Evolutionary conservation across 2,888 invertebrate species (phyloP), one percentile per base, ranked within the genome.

Genomic region (Andricus quercusramuli): DNA sequence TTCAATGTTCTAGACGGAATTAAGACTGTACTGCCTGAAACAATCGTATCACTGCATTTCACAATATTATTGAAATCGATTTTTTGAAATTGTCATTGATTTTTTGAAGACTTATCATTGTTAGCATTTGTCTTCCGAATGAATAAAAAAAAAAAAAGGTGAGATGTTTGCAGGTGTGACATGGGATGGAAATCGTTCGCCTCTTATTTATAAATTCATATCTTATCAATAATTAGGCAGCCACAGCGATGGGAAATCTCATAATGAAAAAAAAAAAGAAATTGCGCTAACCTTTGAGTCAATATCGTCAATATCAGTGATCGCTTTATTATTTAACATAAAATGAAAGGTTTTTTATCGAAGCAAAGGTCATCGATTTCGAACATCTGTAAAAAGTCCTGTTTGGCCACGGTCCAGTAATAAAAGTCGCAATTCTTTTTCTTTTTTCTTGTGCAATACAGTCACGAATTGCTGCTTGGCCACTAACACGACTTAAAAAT

Each of bases 401-500:
- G 88, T 85, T 85, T 88, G 82, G 84, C 86, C 83, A 84, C 82
- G 88, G 89, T 88, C 89, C 90, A 90, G 89, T 92, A 91, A 91
- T 90, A 87, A 90, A 88, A 89, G 88, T 88, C 88, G 88, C 84
- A 74, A 74, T 56, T 32, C n/a, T 37, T 37, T 37, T 37, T 8
- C 8, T 15, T 74, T 47, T 64, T 25, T 65, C 67, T 78, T 78
- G 78, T 78, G 78, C 78, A 78, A 78, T 78, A 78, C 78, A 32
- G 37, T 65, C 78, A 78, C 78, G 67, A 78, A 67, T 67, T 67
- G 67, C 67, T 68, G 22, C 44, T 77, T n/a, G 44, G 20, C 20
- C 22, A 29, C 41, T 64, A 25, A 59, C 5, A 41, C 0, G 6
- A 56, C 4, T 62, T 22, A 0, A 25, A 25, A 62, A 62, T 2